phyloP scores from a whole-genome alignment of 1,140 invertebrate genomes.

The Drosophila bipectinata region DNA sequence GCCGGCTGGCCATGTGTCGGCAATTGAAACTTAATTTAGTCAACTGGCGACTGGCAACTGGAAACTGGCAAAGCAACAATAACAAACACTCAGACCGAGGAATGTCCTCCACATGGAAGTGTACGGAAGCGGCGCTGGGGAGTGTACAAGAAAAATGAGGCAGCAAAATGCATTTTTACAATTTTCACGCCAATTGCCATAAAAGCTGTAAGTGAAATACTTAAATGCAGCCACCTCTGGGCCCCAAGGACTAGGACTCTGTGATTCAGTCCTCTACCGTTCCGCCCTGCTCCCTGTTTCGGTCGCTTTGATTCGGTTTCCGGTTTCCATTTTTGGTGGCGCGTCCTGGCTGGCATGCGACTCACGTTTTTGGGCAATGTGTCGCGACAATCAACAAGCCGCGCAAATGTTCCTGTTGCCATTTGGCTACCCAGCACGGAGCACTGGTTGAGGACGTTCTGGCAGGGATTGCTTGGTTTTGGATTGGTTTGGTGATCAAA shows the following conservation, averaged over 20 bases:
- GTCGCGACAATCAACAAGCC: constrained; percentile 78
- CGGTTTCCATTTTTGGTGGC: constrained; percentile 26
- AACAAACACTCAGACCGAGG: background rate
- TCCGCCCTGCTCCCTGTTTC: background rate
- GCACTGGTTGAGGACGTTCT: background rate
- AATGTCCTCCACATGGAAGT: background rate
- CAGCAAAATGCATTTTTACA: constrained; percentile 75
- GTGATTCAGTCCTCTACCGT: constrained; percentile 25
- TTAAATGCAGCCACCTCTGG: constrained; percentile 64
- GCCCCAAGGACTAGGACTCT: constrained; percentile 30
- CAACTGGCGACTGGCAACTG: constrained; percentile 56
- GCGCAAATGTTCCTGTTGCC: constrained; percentile 47
- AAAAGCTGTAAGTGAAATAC: constrained; percentile 80
- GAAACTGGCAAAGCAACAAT: constrained; percentile 23
- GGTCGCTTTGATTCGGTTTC: constrained; percentile 13
- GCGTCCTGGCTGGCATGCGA: constrained; percentile 48
- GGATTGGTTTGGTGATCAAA: background rate
- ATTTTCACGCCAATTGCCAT: constrained; percentile 81
- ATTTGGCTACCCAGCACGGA: constrained; percentile 39
- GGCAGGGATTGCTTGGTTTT: constrained; percentile 6
- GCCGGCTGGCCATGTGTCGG: constrained; percentile 65
- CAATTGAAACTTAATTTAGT: constrained; percentile 82
- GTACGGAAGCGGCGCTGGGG: background rate
- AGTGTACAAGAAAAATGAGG: constrained; percentile 38
- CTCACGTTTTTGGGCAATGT: constrained; percentile 79